Evolutionary conservation across 2,113 vertebrate species (phyloP).

Genomic region (Caranx melampygus): DNA sequence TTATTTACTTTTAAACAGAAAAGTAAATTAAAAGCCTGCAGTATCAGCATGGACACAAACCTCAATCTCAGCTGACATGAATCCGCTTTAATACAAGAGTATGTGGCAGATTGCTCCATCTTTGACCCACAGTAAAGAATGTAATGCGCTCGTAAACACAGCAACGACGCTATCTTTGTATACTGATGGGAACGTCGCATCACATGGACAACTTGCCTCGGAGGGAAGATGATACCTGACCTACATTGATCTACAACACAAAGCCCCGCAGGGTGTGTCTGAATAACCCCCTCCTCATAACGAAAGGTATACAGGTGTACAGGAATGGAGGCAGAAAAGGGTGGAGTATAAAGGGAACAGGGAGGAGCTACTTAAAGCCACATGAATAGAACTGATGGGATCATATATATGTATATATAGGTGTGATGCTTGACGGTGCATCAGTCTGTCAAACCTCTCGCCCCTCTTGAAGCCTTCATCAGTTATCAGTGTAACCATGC

Average conservation of each 20-base stretch:
- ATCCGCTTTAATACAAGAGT: neutral
- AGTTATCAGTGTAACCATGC: constrained; percentile 63
- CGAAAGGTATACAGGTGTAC: neutral
- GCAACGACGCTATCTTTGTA: neutral
- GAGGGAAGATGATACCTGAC: constrained; percentile 61
- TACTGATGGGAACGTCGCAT: constrained; percentile 15
- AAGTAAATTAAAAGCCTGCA: neutral
- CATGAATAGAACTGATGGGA: neutral
- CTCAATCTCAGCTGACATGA: neutral
- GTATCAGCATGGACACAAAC: neutral
- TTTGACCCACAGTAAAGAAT: neutral
- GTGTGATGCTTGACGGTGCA: neutral
- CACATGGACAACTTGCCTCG: neutral
- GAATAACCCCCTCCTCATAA: neutral
- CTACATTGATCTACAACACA: constrained; percentile 61
- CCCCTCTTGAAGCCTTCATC: constrained; percentile 25
- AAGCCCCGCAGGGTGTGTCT: constrained; percentile 10
- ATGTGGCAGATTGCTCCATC: neutral
- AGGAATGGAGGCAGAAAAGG: neutral
- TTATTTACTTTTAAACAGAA: too few relatives aligned
- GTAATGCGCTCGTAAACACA: constrained; percentile 5
- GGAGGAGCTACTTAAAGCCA: constrained; percentile 28
- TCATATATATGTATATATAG: constrained; percentile 56
- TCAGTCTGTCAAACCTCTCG: constrained; percentile 12
- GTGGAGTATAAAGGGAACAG: neutral